A percentile compares a stretch with the other conserved stretches of the same genome.
These are phyloP conservation scores for Drosophila nigrodunni DNA, from an alignment of 1,140 invertebrate genomes.

Conservation along the genomic window DNA sequence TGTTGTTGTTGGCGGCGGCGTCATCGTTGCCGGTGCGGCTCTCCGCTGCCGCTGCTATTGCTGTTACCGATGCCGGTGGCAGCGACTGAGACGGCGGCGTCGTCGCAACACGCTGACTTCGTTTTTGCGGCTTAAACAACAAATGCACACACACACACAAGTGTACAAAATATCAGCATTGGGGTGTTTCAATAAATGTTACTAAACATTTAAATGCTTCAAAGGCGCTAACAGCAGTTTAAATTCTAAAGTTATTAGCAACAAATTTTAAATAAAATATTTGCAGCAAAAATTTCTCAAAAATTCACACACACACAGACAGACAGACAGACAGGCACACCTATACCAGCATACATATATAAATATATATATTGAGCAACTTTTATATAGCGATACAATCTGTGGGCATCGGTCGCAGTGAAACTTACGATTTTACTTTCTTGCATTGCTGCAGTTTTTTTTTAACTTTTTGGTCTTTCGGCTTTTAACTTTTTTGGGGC, in stretches of 20 bases:
- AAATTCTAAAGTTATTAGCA: not conserved
- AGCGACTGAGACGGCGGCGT: conserved; percentile 56
- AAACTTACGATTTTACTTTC: conserved; percentile 74
- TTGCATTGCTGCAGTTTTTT: conserved; percentile 48
- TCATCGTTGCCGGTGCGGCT: conserved; percentile 16
- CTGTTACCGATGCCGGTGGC: conserved; percentile 40
- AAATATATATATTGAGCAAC: conserved; percentile 10
- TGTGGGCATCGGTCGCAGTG: conserved; percentile 57
- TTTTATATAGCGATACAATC: conserved; percentile 37
- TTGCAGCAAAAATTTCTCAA: not conserved
- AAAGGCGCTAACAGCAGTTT: not conserved
- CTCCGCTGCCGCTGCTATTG: not conserved
- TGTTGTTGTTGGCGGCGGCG: conserved; percentile 29
- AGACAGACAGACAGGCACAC: not conserved
- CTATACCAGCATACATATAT: conserved; percentile 4
- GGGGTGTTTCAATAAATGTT: conserved; percentile 55
- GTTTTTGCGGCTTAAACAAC: conserved; percentile 76
- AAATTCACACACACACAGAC: conserved; percentile 21
- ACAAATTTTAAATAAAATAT: conserved; percentile 4
- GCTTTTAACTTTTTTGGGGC: conserved; percentile 48
- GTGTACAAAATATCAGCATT: conserved; percentile 35
- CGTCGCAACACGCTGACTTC: conserved; percentile 62
- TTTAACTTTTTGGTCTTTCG: conserved; percentile 2
- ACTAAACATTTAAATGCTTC: conserved; percentile 15
- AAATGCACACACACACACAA: conserved; percentile 24